Percentiles rank a stretch among this genome's conserved stretches.
These are phyloP conservation scores for Lasioglossum figueresi DNA, from an alignment of 2,888 invertebrate species.

Conservation along the genomic window DNA sequence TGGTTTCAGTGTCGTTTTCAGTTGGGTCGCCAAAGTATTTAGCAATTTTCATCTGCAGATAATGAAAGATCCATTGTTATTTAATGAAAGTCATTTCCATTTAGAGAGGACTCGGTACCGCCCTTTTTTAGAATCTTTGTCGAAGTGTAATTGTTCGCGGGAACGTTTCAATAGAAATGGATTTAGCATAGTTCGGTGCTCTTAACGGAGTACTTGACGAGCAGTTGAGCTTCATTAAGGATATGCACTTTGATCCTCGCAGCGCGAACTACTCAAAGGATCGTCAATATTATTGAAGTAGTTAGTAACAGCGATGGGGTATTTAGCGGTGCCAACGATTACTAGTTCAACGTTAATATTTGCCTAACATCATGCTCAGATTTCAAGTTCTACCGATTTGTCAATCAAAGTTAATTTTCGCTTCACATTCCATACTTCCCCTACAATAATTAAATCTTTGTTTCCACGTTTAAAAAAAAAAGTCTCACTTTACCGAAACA, in stretches of 20 bases:
- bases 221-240: constrained; percentile 5
- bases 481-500: not conserved
- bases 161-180: not conserved
- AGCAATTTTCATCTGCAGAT: not conserved
- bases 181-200: not conserved
- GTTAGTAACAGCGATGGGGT: not conserved
- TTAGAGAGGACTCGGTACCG: not conserved
- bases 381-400: not conserved
- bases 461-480: no score
- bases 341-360: not conserved
- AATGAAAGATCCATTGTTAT: not conserved
- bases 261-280: not conserved
- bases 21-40: not conserved
- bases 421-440: not conserved
- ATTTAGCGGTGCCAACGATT: not conserved
- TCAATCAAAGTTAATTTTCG: not conserved
- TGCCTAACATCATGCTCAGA: not conserved
- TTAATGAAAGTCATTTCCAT: not conserved
- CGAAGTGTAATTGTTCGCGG: not conserved
- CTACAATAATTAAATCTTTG: not conserved
- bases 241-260: not conserved
- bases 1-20: not conserved
- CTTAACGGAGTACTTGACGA: not conserved
- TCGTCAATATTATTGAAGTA: not conserved
- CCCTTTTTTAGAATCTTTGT: not conserved